A percentile compares a stretch with the other conserved stretches of the same genome.
Conservation (phyloP, 23 tunicate species). For the Corella eumyota region DNA sequence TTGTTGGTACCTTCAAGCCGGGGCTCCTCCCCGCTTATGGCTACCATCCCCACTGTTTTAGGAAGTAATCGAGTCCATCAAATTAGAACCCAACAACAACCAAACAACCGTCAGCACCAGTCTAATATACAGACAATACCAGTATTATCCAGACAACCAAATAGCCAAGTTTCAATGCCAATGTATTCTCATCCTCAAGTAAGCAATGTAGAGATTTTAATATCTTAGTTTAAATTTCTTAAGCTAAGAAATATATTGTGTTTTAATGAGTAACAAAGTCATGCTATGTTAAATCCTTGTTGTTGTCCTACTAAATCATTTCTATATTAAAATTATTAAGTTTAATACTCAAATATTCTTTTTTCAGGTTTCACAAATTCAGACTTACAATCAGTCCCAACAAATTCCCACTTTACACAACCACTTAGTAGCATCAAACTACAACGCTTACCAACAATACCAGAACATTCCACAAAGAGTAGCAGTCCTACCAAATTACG, state of each 20-base stretch:
- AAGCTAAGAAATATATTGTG: no score
- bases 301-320: no score
- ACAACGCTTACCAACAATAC: conserved; percentile 9
- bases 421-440: no score
- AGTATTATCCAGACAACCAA: conserved; percentile 20
- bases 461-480: conserved; percentile 14
- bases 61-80: conserved; percentile 7
- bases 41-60: conserved; percentile 29
- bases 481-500: neutral
- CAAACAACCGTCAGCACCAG: neutral
- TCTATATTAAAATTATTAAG: no score
- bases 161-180: no score
- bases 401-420: conserved; percentile 21
- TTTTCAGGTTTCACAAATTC: conserved; percentile 17
- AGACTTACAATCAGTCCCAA: conserved; percentile 17
- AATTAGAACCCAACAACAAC: no score
- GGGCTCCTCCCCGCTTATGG: conserved; percentile 4
- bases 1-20: conserved; percentile 4
- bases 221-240: no score
- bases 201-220: no score
- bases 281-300: no score
- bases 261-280: no score
- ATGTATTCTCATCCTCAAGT: no score
- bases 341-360: conserved; percentile 19
- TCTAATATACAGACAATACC: conserved; percentile 40